Evolutionary conservation across 2,888 invertebrate species (phyloP).

Genomic region (Trimorus sp.): DNA sequence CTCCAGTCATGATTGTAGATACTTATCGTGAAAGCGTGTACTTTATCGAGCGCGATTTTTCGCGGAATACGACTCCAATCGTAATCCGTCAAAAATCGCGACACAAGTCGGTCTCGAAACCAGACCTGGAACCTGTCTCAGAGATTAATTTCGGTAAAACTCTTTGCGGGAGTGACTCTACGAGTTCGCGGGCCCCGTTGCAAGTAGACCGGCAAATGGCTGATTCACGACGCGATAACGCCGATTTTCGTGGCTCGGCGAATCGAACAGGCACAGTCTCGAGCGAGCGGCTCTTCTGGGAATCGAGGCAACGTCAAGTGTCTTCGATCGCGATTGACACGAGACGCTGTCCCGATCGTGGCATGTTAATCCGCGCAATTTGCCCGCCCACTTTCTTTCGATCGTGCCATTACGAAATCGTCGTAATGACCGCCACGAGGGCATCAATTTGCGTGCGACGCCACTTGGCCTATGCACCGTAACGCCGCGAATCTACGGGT

Average conservation of each 20-base stretch:
- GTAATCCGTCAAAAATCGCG: conserved; percentile 17
- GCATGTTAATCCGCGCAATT: conserved; percentile 15
- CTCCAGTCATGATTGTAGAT: conserved; percentile 40
- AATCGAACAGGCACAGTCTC: no score
- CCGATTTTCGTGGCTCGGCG: no score
- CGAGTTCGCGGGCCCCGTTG: no score
- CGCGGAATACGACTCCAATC: conserved; percentile 32
- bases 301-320: conserved; percentile 17
- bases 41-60: conserved; percentile 35
- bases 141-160: not conserved
- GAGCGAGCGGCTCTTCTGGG: no score
- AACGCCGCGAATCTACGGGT: conserved; percentile 53
- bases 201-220: no score
- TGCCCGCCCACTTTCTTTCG: conserved; percentile 12
- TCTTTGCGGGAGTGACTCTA: no score
- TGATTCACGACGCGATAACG: no score
- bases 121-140: conserved; percentile 9
- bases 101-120: conserved; percentile 9
- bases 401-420: conserved; percentile 39
- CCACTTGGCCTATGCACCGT: conserved; percentile 41
- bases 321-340: conserved; percentile 14
- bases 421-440: conserved; percentile 52
- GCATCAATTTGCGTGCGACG: conserved; percentile 35
- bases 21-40: conserved; percentile 52
- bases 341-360: not conserved